phyloP scores from a whole-genome alignment of 2,797 vertebrate genomes.

The Mormyrops attenuatus region DNA sequence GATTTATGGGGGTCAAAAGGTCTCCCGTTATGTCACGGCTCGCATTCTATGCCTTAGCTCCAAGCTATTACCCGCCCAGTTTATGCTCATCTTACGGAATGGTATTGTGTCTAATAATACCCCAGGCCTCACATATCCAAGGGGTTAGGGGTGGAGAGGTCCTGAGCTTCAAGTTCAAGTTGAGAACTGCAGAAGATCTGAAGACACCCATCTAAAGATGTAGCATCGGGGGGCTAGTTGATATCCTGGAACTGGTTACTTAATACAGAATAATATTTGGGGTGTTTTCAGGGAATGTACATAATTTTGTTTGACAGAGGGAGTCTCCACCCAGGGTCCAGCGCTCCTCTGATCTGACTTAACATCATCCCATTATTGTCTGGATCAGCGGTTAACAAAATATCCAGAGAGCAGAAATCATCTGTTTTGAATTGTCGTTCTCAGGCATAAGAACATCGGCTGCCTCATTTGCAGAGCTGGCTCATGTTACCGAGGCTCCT shows the following conservation, averaged over 20 bases:
- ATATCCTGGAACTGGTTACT: not conserved
- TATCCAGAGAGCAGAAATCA: constrained; percentile 2
- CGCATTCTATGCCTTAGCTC: not conserved
- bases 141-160: not conserved
- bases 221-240: not conserved
- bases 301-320: not conserved
- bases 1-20: not conserved
- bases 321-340: not conserved
- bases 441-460: not conserved
- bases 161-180: not conserved
- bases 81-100: not conserved
- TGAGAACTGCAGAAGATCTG: constrained; percentile 2
- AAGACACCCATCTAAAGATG: not conserved
- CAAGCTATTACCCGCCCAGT: not conserved
- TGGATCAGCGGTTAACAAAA: not conserved
- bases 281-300: not conserved
- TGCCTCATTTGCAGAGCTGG: too few species aligned
- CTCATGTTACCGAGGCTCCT: not conserved
- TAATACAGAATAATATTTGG: not conserved
- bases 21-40: not conserved
- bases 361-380: not conserved
- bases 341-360: not conserved
- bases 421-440: constrained; percentile 12
- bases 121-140: not conserved
- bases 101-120: not conserved